Evolutionary conservation across 1,140 invertebrate genomes (phyloP).

Genomic region (Atta colombica): DNA sequence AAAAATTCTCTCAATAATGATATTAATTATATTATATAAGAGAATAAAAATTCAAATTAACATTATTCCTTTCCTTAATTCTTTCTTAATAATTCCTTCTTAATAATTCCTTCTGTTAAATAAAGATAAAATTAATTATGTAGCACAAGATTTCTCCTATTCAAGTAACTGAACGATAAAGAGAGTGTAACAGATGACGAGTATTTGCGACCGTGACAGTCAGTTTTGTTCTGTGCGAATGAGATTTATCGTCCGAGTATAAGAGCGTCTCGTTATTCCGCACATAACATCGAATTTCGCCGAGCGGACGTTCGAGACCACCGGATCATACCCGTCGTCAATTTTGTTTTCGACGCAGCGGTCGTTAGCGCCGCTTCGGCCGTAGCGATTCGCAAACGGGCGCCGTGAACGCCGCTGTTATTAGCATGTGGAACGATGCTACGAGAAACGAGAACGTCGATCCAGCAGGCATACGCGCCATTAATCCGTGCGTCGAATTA

Average conservation of each 20-base stretch:
- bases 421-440: slow-evolving; percentile 61
- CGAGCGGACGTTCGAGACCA: slow-evolving; percentile 34
- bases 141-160: background rate
- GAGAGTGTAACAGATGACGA: slow-evolving; percentile 3
- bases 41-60: background rate
- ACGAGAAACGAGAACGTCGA: slow-evolving; percentile 62
- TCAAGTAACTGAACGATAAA: background rate
- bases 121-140: slow-evolving; percentile 23
- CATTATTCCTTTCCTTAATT: background rate
- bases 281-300: slow-evolving; percentile 79
- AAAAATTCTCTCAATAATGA: background rate
- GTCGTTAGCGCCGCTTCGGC: slow-evolving; percentile 37
- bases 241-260: slow-evolving; percentile 81
- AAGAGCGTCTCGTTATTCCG: slow-evolving; percentile 81
- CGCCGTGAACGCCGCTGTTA: slow-evolving; percentile 45
- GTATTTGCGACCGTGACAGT: slow-evolving; percentile 25
- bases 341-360: slow-evolving; percentile 56
- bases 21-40: background rate
- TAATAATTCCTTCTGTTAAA: background rate
- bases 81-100: background rate
- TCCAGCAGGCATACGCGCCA: slow-evolving; percentile 62
- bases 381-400: slow-evolving; percentile 50
- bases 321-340: slow-evolving; percentile 38
- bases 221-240: slow-evolving; percentile 28
- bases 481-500: slow-evolving; percentile 64